Conservation (phyloP, 2,888 invertebrate genomes). For the Cryptocephalus moraei region DNA sequence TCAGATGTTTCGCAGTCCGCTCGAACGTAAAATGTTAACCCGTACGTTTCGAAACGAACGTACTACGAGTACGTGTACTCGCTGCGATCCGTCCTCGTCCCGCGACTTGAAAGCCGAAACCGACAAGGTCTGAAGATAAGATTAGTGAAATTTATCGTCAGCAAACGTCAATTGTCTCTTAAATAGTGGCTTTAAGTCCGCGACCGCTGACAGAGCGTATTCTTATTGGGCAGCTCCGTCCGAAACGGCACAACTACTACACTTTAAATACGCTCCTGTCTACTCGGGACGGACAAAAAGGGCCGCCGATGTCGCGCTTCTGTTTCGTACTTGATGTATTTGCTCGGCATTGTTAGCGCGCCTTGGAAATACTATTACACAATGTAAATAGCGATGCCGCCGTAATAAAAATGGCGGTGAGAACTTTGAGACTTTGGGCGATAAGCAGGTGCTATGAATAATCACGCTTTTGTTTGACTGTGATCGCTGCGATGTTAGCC, state of each 20-base stretch:
- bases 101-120: slow-evolving; percentile 8
- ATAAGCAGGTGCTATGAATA: no score
- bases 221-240: slow-evolving; percentile 21
- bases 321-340: background rate
- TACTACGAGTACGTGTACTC: no score
- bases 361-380: no score
- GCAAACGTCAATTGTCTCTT: slow-evolving; percentile 26
- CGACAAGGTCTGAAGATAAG: slow-evolving; percentile 23
- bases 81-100: background rate
- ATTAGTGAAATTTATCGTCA: slow-evolving; percentile 23
- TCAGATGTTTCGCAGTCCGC: no score
- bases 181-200: slow-evolving; percentile 20
- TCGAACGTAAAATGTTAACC: no score
- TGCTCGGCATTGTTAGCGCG: no score
- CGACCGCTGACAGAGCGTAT: slow-evolving; percentile 8
- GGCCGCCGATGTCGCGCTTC: slow-evolving; percentile 7
- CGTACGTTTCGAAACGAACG: no score
- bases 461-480: no score
- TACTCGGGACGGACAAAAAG: slow-evolving; percentile 8
- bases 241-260: slow-evolving; percentile 3
- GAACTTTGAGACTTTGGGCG: no score
- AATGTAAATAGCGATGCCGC: no score
- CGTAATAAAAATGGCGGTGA: no score
- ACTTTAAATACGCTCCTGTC: slow-evolving; percentile 17
- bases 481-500: no score